These are phyloP conservation scores for Lathronympha strigana DNA, from an alignment of 2,888 invertebrate genomes.

Conservation along the genomic window DNA sequence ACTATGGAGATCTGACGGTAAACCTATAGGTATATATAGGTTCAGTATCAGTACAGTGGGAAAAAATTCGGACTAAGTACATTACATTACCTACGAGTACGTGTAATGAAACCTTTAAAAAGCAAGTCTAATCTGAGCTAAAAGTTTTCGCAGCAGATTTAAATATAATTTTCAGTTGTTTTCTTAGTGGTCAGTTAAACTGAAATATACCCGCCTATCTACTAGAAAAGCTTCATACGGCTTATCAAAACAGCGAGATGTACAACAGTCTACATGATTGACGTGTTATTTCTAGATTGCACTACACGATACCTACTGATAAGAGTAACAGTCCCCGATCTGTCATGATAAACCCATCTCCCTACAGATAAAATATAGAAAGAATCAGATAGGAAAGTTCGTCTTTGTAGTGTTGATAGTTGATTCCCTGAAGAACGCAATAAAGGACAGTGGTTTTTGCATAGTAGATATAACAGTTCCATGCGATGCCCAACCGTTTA, in stretches of 20 bases:
- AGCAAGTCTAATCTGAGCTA: too few relatives aligned
- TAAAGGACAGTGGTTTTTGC: conserved; percentile 43
- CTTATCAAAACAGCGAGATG: conserved; percentile 45
- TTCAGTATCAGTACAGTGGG: too few relatives aligned
- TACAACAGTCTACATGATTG: conserved; percentile 63
- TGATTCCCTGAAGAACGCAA: conserved; percentile 24
- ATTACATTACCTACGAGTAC: too few relatives aligned
- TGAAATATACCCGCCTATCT: not conserved
- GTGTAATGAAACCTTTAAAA: too few relatives aligned
- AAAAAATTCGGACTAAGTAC: too few relatives aligned
- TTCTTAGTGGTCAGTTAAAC: too few relatives aligned
- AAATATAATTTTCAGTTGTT: too few relatives aligned
- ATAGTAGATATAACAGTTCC: conserved; percentile 41
- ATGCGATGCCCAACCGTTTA: conserved; percentile 62
- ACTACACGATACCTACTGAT: conserved; percentile 48
- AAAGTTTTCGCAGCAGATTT: too few relatives aligned
- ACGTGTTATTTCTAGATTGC: conserved; percentile 71
- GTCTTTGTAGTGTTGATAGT: conserved; percentile 37
- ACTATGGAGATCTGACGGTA: too few relatives aligned
- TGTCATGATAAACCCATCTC: conserved; percentile 69
- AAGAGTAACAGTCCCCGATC: conserved; percentile 66
- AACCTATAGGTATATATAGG: too few relatives aligned
- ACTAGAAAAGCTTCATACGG: conserved; percentile 7
- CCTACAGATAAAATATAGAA: conserved; percentile 49
- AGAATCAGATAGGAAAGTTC: conserved; percentile 34